Evolutionary conservation across 2,113 vertebrate species (phyloP).

Genomic region (Sphyrna mokarran): DNA sequence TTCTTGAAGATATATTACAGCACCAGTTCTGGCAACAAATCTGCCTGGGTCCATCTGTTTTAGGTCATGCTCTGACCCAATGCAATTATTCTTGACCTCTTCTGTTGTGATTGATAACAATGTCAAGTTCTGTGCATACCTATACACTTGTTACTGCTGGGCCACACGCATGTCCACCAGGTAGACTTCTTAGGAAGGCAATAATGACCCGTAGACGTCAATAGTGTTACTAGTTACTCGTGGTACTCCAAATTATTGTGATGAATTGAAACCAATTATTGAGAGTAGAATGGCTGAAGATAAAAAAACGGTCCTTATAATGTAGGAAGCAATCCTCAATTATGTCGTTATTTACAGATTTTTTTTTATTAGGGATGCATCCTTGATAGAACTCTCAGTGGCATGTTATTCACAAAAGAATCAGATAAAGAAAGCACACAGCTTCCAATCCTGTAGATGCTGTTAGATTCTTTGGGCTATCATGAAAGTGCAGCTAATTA

Average conservation of each 20-base stretch:
- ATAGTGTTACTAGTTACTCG: background rate
- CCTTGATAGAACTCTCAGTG: background rate
- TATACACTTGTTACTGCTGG: too few relatives aligned
- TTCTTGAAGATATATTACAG: too few relatives aligned
- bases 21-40: too few relatives aligned
- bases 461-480: background rate
- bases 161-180: too few relatives aligned
- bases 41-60: too few relatives aligned
- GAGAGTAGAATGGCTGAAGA: background rate
- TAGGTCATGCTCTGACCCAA: too few relatives aligned
- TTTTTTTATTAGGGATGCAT: background rate
- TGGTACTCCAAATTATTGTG: background rate
- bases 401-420: background rate
- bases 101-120: too few relatives aligned
- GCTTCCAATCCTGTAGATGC: background rate
- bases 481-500: background rate
- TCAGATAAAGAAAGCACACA: too few relatives aligned
- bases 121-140: too few relatives aligned
- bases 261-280: background rate
- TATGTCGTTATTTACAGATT: background rate
- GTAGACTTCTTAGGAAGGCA: background rate
- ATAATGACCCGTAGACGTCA: background rate
- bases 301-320: background rate
- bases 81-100: too few relatives aligned
- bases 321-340: background rate